Conservation (phyloP, 2,797 vertebrate species). For the Falco peregrinus region DNA sequence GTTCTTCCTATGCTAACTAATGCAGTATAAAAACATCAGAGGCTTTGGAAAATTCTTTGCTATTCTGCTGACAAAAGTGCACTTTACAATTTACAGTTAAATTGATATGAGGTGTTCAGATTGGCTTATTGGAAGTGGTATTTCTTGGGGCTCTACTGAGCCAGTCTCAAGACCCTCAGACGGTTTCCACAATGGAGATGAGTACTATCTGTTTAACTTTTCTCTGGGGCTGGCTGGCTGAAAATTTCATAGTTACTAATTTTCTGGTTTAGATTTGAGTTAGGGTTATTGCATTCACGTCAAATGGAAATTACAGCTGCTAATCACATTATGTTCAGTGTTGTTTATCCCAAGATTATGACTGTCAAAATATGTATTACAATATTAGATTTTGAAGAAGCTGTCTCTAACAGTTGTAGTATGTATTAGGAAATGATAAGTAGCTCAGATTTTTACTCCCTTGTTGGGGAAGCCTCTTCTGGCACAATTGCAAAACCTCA, state of each 20-base stretch:
- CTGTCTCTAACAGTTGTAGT: neutral
- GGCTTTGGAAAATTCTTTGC: neutral
- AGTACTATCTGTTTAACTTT: neutral
- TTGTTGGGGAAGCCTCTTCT: constrained; percentile 17
- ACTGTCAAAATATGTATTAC: neutral
- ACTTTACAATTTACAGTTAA: neutral
- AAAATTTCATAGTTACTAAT: neutral
- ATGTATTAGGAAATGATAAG: constrained; percentile 5
- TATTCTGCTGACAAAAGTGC: neutral
- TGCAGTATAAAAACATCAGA: neutral
- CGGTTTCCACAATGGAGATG: neutral
- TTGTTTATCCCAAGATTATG: neutral
- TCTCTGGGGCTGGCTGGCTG: neutral
- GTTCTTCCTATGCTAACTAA: neutral
- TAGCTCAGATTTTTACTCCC: constrained; percentile 12
- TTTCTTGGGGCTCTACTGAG: neutral
- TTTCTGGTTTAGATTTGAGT: constrained; percentile 28
- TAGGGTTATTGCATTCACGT: constrained; percentile 3
- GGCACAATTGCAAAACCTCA: constrained; percentile 13
- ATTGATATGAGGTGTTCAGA: neutral
- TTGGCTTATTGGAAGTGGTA: neutral
- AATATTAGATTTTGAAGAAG: constrained; percentile 21
- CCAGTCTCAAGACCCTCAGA: neutral
- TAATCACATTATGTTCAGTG: constrained; percentile 39
- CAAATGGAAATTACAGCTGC: constrained; percentile 21